Percentiles rank a stretch among this genome's conserved stretches.
These are phyloP conservation scores for Cosmorhoe ocellata DNA, from an alignment of 2,888 invertebrate species.

Conservation along the genomic window DNA sequence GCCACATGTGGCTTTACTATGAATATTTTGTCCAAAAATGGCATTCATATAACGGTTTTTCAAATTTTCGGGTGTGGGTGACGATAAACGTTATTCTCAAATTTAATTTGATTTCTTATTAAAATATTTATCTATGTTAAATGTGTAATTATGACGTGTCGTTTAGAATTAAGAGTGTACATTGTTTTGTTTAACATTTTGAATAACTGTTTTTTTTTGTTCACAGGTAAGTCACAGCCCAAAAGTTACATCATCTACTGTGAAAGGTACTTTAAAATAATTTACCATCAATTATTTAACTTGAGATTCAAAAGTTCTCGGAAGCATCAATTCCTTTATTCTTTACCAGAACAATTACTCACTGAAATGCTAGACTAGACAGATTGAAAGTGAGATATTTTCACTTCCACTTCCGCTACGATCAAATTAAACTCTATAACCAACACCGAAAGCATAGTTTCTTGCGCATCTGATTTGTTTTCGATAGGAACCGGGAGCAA, in stretches of 20 bases:
- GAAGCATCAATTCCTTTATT: slow-evolving; percentile 20
- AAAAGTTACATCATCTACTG: slow-evolving; percentile 2
- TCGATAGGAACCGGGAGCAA: slow-evolving; percentile 50
- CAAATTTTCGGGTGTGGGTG: slow-evolving; percentile 32
- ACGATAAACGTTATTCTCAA: no score
- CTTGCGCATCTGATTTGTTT: slow-evolving; percentile 23
- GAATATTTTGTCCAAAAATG: slow-evolving; percentile 31
- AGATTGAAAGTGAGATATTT: slow-evolving; percentile 42
- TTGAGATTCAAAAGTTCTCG: not conserved
- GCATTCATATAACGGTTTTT: slow-evolving; percentile 36
- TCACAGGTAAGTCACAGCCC: slow-evolving; percentile 28
- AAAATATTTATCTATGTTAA: no score
- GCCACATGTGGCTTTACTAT: slow-evolving; percentile 43
- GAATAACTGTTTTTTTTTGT: slow-evolving; percentile 17
- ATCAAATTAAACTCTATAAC: slow-evolving; percentile 35
- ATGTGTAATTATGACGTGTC: no score
- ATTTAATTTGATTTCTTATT: no score
- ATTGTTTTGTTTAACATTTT: not conserved
- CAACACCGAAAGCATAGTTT: slow-evolving; percentile 36
- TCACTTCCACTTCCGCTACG: slow-evolving; percentile 21
- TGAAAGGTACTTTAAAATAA: slow-evolving; percentile 18
- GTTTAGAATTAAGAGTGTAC: no score
- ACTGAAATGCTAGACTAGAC: slow-evolving; percentile 44
- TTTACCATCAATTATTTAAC: slow-evolving; percentile 8
- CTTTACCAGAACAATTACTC: slow-evolving; percentile 43